Base-by-base conservation (phyloP, 2,113 vertebrate species). In the Zosterops hypoxanthus region DNA sequence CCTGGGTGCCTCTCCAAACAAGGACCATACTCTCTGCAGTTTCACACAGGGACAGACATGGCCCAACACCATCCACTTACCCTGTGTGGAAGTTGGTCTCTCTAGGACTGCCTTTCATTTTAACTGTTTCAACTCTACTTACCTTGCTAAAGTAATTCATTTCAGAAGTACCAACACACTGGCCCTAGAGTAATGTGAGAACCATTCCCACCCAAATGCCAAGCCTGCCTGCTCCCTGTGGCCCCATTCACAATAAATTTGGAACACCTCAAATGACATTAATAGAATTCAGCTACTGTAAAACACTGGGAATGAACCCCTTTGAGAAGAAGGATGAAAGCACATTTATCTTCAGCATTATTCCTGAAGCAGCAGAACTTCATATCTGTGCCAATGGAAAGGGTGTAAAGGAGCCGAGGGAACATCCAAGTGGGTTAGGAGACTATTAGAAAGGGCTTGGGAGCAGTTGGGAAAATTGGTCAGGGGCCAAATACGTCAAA, bases 401-500 rank as follows among this genome's bases (percentile, higher is more conserved):
- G 76, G 77, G 79, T 5, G 5, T 44, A 88, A 88, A 86, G 66
- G 64, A 88, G 76, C 64, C 17, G 34, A 73, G n/a, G 36, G 94
- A 94, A 91, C 82, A 90, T 93, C 87, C 93, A 96, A 61, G 76
- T 88, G 80, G 72, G 92, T 92, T 93, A 93, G 85, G 26, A 88
- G 82, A 81, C 82, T 92, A 90, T 92, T 84, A 93, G 52, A 92
- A 77, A 90, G 88, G 80, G 80, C 86, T 94, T 86, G 93, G 86
- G 94, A 97, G 86, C 93, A 95, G 80, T 95, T 96, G 90, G 85
- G 72, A 90, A 96, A 96, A 84, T 83, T 96, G 95, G 82, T 71
- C 61, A 93, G 57, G 21, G n/a, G 93, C 96, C 95, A 96, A 95
- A 83, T 84, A 93, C 79, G 76, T 93, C 86, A 92, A 65, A 71